A percentile compares a stretch with the other conserved stretches of the same genome.
Conservation (phyloP, 2,888 invertebrate species). For the Drosophila gaucha region DNA sequence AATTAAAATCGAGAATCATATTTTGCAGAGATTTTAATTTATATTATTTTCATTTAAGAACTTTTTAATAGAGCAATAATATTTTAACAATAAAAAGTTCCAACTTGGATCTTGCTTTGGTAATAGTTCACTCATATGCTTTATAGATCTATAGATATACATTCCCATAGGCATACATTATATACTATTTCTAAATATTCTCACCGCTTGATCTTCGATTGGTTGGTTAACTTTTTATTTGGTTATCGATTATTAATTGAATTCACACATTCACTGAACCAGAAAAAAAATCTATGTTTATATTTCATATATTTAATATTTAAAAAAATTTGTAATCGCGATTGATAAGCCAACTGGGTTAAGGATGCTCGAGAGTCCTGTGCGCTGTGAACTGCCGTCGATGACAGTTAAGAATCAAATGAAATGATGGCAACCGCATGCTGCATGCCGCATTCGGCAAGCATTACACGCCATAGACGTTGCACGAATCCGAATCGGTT, state of each 20-base stretch:
- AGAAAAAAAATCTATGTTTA: background rate
- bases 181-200: background rate
- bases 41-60: no score
- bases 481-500: conserved; percentile 35
- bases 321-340: background rate
- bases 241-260: background rate
- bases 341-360: conserved; percentile 1
- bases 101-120: no score
- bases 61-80: no score
- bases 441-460: conserved; percentile 31
- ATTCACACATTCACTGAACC: conserved; percentile 22
- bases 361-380: conserved; percentile 5
- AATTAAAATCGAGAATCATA: no score
- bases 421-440: conserved; percentile 73
- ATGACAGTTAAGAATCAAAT: conserved; percentile 85
- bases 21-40: no score
- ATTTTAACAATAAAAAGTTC: no score
- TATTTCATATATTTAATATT: background rate
- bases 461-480: conserved; percentile 30
- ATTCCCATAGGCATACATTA: background rate
- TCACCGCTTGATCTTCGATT: conserved; percentile 19
- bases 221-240: background rate
- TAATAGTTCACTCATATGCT: no score
- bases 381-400: conserved; percentile 72
- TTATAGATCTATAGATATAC: background rate